Evolutionary conservation across 2,113 vertebrate species (phyloP).

Genomic region (Bubo scandiacus): DNA sequence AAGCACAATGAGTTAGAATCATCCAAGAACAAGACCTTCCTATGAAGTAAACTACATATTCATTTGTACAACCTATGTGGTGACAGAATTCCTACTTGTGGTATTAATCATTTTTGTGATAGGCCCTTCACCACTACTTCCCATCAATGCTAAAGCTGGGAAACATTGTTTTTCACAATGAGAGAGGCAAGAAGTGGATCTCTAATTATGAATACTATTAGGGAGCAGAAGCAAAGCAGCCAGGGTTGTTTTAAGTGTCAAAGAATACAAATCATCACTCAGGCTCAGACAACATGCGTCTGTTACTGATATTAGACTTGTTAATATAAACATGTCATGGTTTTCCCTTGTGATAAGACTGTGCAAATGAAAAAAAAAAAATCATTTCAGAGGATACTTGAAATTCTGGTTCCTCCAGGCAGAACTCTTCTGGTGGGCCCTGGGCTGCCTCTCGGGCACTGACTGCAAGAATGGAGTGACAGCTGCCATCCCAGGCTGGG

Average conservation of each 20-base stretch:
- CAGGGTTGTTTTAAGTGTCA: background rate
- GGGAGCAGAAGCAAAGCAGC: background rate
- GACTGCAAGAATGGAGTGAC: background rate
- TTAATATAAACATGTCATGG: background rate
- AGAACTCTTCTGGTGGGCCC: background rate
- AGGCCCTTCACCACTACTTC: background rate
- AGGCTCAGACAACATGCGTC: background rate
- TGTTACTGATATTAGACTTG: constrained; percentile 8
- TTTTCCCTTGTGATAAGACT: background rate
- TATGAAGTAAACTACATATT: background rate
- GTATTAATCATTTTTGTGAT: background rate
- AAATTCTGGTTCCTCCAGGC: background rate
- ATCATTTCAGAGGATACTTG: background rate
- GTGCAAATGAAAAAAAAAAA: background rate
- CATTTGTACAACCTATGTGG: background rate
- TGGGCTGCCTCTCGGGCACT: background rate
- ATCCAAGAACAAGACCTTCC: background rate
- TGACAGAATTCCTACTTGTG: background rate
- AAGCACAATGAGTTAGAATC: constrained; percentile 10
- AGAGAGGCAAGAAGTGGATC: background rate
- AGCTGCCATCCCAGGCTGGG: background rate
- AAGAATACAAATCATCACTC: constrained; percentile 3
- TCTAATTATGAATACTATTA: constrained; percentile 14
- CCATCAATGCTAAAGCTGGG: background rate
- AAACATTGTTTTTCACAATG: background rate